phyloP scores from a whole-genome alignment of 2,888 invertebrate species.

The Tanytarsus gracilentus region DNA sequence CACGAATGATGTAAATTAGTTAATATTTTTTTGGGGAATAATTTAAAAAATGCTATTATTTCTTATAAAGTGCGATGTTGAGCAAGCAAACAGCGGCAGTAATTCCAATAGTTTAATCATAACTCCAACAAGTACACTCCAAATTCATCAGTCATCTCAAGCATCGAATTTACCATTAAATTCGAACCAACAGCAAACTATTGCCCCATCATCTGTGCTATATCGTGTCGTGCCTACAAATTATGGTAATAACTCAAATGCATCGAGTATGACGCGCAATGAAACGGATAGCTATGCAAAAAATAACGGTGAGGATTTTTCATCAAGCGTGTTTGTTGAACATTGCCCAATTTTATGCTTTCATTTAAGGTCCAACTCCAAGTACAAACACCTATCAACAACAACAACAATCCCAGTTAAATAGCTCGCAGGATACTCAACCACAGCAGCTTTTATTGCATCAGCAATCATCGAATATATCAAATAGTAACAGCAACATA shows the following conservation, averaged over 20 bases:
- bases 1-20: conserved; percentile 29
- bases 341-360: no score
- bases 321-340: no score
- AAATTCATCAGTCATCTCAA: conserved; percentile 22
- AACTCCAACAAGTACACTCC: conserved; percentile 19
- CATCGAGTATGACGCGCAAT: conserved; percentile 39
- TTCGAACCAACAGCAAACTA: conserved; percentile 33
- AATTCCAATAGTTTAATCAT: conserved; percentile 31
- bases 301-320: conserved; percentile 21
- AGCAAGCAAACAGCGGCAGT: conserved; percentile 30
- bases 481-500: conserved; percentile 36
- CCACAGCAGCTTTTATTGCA: conserved; percentile 34
- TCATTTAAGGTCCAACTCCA: conserved; percentile 35
- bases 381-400: conserved; percentile 34
- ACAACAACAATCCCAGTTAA: conserved; percentile 32
- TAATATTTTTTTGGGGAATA: no score
- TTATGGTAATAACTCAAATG: conserved; percentile 41
- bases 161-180: conserved; percentile 32
- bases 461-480: conserved; percentile 35
- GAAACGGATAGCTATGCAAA: conserved; percentile 32
- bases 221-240: conserved; percentile 43
- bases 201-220: conserved; percentile 37
- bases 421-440: no score
- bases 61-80: conserved; percentile 3
- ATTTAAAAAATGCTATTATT: neutral